Evolutionary conservation across 2,113 vertebrate species (phyloP).

Genomic region (Phodopus roborovskii): DNA sequence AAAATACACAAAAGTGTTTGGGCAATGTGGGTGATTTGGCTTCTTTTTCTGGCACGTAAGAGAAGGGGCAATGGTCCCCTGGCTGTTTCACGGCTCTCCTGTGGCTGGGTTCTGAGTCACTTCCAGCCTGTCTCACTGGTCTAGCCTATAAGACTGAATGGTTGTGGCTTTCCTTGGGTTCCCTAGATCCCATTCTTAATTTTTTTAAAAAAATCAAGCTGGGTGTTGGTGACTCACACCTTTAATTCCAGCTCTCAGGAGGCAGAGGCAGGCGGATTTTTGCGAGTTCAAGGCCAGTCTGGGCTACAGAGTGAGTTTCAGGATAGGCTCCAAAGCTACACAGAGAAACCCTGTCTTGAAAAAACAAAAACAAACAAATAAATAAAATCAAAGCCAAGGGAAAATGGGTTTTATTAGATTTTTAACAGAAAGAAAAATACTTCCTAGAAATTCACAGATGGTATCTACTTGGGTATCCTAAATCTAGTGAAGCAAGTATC

Average conservation of each 20-base stretch:
- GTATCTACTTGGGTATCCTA: background rate
- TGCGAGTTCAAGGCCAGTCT: no score
- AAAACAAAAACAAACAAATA: no score
- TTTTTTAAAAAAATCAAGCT: background rate
- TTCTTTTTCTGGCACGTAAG: background rate
- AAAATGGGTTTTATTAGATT: background rate
- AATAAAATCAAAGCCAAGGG: background rate
- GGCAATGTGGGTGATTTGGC: background rate
- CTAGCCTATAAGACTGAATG: background rate
- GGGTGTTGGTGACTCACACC: no score
- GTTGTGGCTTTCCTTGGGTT: background rate
- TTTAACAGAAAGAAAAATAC: background rate
- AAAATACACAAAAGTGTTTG: background rate
- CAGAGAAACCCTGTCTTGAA: no score
- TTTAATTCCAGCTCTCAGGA: no score
- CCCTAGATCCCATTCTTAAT: background rate
- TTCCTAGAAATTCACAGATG: background rate
- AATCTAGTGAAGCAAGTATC: background rate
- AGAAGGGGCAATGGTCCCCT: background rate
- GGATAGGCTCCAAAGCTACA: no score
- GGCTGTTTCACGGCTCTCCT: background rate
- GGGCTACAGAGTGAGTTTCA: no score
- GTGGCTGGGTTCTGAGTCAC: background rate
- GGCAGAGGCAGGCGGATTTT: no score
- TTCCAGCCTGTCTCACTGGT: background rate